Percentiles rank a stretch among this genome's conserved stretches.
Conservation (phyloP, 2,888 invertebrate genomes). For the Ecliptopera silaceata region DNA sequence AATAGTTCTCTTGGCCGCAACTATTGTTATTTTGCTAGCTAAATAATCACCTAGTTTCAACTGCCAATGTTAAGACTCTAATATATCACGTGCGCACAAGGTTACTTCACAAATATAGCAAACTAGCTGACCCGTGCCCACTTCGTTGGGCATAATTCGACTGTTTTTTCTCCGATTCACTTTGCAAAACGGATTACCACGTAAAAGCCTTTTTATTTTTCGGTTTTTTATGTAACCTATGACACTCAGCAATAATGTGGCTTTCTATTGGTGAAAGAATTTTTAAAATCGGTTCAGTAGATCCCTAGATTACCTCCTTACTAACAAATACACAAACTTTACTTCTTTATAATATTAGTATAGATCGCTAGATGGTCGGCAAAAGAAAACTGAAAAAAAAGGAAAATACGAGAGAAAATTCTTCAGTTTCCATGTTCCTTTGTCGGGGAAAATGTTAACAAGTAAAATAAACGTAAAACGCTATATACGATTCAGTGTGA, state of each 20-base stretch:
- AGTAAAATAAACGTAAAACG: constrained; percentile 3
- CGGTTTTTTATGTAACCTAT: no score
- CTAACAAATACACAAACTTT: no score
- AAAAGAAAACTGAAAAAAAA: neutral
- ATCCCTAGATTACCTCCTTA: no score
- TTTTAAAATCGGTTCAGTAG: no score
- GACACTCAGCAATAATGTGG: no score
- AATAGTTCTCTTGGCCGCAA: constrained; percentile 14
- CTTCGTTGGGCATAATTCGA: no score
- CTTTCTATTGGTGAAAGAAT: no score
- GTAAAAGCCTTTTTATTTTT: no score
- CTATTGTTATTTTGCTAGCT: constrained; percentile 19
- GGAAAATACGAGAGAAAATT: neutral
- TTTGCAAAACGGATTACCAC: no score
- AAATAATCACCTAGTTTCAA: constrained; percentile 29
- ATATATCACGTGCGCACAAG: constrained; percentile 40
- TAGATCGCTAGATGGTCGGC: constrained; percentile 13
- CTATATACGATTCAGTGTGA: neutral
- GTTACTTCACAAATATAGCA: constrained; percentile 27
- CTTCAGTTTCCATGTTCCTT: constrained; percentile 1
- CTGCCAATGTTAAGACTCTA: constrained; percentile 38
- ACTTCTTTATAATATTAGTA: no score
- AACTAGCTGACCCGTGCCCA: no score
- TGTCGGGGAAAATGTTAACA: constrained; percentile 6
- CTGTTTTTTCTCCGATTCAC: no score